A percentile compares a stretch with the other conserved stretches of the same genome.
phyloP scores from a whole-genome alignment of 2,888 invertebrate species.

The Eupelmus urozonus region DNA sequence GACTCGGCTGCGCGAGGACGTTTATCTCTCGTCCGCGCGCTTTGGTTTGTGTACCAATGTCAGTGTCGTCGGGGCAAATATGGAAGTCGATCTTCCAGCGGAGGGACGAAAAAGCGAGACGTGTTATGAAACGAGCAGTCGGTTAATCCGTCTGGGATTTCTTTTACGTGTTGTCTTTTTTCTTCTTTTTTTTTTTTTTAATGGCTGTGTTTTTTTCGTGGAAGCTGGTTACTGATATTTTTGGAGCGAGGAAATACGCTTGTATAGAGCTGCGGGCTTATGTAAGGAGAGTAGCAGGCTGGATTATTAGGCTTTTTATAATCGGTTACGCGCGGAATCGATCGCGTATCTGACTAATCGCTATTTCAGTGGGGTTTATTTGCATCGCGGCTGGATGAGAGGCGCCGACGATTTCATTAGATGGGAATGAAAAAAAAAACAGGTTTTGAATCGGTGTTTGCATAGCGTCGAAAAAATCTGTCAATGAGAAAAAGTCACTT shows the following conservation, averaged over 20 bases:
- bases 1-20: neutral
- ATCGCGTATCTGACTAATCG: constrained; percentile 11
- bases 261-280: too few relatives aligned
- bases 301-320: neutral
- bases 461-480: constrained; percentile 21
- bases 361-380: constrained; percentile 6
- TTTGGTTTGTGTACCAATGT: neutral
- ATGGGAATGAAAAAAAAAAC: constrained; percentile 11
- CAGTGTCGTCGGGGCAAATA: constrained; percentile 4
- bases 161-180: neutral
- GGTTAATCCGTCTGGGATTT: too few relatives aligned
- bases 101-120: too few relatives aligned
- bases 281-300: neutral
- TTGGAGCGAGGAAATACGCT: too few relatives aligned
- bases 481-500: constrained; percentile 4
- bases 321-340: neutral
- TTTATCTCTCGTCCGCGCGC: neutral
- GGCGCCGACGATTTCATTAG: neutral
- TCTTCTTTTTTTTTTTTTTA: neutral
- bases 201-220: neutral
- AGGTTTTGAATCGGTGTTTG: constrained; percentile 13
- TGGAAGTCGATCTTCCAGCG: neutral
- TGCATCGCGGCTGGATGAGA: neutral
- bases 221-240: neutral
- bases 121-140: too few relatives aligned